Conservation (phyloP, 2,797 vertebrate genomes). For the Halcyon leucocephala region DNA sequence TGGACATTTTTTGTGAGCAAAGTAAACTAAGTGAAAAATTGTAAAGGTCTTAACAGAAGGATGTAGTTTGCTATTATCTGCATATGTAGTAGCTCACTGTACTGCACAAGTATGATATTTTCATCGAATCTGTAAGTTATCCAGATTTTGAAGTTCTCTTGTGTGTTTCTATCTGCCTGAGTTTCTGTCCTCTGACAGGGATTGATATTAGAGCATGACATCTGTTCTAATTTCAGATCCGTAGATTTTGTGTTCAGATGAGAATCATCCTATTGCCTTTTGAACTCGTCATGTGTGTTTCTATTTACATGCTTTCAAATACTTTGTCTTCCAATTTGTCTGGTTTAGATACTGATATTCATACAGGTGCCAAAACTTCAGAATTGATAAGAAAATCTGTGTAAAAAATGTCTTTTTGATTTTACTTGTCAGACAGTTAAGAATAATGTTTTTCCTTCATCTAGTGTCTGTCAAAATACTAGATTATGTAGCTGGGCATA, state of each 20-base stretch:
- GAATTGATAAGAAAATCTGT: neutral
- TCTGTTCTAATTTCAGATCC: neutral
- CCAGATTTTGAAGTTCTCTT: neutral
- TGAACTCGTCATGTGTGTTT: constrained; percentile 14
- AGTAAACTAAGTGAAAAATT: neutral
- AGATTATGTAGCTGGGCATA: neutral
- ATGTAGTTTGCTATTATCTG: neutral
- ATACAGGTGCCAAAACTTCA: neutral
- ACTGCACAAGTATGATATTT: neutral
- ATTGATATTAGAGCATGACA: neutral
- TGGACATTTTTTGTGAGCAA: neutral
- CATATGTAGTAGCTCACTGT: neutral
- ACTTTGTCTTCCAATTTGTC: neutral
- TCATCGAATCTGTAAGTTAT: neutral
- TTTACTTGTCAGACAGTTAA: neutral
- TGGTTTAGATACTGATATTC: neutral
- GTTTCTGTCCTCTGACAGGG: constrained; percentile 45
- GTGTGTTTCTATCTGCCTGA: neutral
- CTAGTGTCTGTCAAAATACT: neutral
- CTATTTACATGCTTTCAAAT: neutral
- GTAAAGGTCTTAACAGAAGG: neutral
- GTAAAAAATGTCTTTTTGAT: neutral
- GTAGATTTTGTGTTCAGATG: constrained; percentile 27
- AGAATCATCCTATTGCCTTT: constrained; percentile 45
- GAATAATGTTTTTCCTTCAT: neutral